A percentile compares a stretch with the other conserved stretches of the same genome.
Evolutionary conservation across 2,888 invertebrate genomes (phyloP).

Genomic region (Acleris emargana): DNA sequence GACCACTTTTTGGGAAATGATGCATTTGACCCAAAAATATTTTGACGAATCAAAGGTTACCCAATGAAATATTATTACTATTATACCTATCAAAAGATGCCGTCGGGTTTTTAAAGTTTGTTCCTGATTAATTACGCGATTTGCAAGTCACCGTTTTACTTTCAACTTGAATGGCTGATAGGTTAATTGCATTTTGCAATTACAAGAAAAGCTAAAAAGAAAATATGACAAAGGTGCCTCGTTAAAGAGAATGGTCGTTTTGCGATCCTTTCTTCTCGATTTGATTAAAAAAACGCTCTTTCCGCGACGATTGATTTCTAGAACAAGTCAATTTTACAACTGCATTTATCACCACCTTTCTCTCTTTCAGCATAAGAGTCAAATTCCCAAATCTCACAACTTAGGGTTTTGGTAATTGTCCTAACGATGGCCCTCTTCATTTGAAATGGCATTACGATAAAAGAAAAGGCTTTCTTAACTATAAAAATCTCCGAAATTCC

Average conservation of each 20-base stretch:
- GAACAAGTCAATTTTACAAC: constrained; percentile 56
- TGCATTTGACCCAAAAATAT: too few relatives aligned
- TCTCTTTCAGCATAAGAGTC: constrained; percentile 39
- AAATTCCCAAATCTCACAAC: constrained; percentile 38
- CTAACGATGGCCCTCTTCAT: constrained; percentile 64
- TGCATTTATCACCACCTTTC: constrained; percentile 46
- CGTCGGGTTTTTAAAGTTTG: too few relatives aligned
- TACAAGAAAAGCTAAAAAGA: constrained; percentile 62
- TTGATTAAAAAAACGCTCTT: constrained; percentile 76
- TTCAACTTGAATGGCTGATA: constrained; percentile 16
- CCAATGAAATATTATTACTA: too few relatives aligned
- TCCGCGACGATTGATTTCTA: constrained; percentile 73
- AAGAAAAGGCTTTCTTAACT: constrained; percentile 68
- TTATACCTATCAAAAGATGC: too few relatives aligned
- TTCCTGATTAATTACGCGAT: neutral
- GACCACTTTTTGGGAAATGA: too few relatives aligned
- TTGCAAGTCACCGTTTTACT: neutral
- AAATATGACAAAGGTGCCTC: constrained; percentile 79
- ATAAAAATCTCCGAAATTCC: constrained; percentile 61
- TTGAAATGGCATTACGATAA: constrained; percentile 68
- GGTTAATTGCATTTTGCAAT: constrained; percentile 67
- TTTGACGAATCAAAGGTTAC: too few relatives aligned
- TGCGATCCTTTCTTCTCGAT: constrained; percentile 72
- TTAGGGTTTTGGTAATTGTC: constrained; percentile 42
- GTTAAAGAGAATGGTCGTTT: constrained; percentile 75